These are phyloP conservation scores for Vulpes ferrilata DNA, from an alignment of 2,113 vertebrate genomes.

Conservation along the genomic window DNA sequence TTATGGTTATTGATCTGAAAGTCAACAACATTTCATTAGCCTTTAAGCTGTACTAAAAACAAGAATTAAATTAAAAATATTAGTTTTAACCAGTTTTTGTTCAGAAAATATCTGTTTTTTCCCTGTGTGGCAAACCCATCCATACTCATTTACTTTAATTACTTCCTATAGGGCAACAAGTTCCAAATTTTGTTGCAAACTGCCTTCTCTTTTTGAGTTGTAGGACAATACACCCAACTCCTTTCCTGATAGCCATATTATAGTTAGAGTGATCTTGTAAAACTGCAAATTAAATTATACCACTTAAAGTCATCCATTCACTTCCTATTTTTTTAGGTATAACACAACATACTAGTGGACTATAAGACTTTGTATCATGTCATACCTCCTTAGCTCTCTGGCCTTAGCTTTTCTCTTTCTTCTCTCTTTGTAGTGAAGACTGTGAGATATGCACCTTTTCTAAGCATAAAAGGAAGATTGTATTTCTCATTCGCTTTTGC, in stretches of 20 bases:
- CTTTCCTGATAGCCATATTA: background rate
- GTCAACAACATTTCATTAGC: background rate
- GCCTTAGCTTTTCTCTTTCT: background rate
- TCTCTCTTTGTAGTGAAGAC: background rate
- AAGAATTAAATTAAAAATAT: background rate
- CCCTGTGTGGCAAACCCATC: background rate
- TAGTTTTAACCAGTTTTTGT: background rate
- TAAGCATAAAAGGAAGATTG: background rate
- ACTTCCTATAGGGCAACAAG: background rate
- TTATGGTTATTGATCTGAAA: background rate
- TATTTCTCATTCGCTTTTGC: background rate
- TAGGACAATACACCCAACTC: background rate
- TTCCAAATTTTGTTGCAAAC: background rate
- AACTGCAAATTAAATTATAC: background rate
- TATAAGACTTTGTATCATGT: background rate
- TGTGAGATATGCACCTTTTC: background rate
- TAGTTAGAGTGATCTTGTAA: background rate
- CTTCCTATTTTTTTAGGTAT: conserved; percentile 13
- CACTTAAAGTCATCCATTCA: background rate
- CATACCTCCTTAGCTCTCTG: background rate
- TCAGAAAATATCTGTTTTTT: conserved; percentile 2
- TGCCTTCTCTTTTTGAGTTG: background rate
- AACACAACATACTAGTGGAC: background rate
- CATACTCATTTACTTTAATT: background rate
- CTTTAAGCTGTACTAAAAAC: background rate